Base-by-base conservation (phyloP, 2,113 vertebrate genomes). In the Paradisaea rubra region DNA sequence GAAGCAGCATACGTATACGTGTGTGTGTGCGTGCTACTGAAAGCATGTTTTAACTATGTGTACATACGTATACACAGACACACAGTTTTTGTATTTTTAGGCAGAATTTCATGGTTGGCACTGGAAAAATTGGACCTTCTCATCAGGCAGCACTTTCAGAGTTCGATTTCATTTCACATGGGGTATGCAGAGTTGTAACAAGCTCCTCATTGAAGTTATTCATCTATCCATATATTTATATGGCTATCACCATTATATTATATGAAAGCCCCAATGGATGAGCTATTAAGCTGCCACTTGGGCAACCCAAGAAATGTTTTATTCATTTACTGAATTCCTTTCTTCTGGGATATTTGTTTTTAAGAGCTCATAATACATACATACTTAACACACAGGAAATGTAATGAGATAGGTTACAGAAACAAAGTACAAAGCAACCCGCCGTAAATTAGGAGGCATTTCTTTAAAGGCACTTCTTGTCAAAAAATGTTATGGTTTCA, bases 261-360 rank as follows among this genome's bases (percentile, higher is more conserved):
- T 78, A 92, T 84, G 49, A 81, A 81, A 89, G 72, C 95, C 93
- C 71, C 66, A 78, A 88, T 21, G 33, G 80, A 89, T 44, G 59
- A 91, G 53, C 78, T 64, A 93, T 87, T 81, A 74, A 95, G 69
- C 28, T 83, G 61, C 37, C 80, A 91, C 82, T 87, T 79, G 30
- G 33, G 71, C 60, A 74, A 91, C 79, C 33, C 37, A 63, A 89
- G 68, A 93, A 82, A 82, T 82, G 59, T 81, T 91, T 87, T 90
- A 85, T 88, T 97, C 82, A 93, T 91, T 91, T 90, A 88, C 60
- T 59, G 35, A 89, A 70, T 92, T 93, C 79, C 65, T 96, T 96
- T 96, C 70, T 88, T 93, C 42, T 90, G 45, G 74, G 41, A 66
- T 86, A 78, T 88, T 96, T 94, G 80, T 94, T 96, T 93, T 86